Conservation (phyloP, 2,113 vertebrate species). For the Marmota monax region DNA sequence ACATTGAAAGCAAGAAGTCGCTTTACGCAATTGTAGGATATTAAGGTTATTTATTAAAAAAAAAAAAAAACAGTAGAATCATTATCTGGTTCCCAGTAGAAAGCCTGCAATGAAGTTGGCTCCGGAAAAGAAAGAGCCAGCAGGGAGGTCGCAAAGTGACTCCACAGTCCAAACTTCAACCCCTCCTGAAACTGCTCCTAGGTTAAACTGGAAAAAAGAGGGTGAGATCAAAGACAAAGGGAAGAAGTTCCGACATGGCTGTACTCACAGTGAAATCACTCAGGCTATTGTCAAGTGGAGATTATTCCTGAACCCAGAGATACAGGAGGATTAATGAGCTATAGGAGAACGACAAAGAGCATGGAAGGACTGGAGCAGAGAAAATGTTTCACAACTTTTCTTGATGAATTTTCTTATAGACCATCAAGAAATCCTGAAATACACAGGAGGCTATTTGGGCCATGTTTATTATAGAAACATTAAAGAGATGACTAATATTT, state of each 20-base stretch:
- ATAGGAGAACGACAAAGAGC: not conserved
- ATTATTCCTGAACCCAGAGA: slow-evolving; percentile 58
- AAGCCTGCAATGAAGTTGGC: not conserved
- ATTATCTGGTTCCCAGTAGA: not conserved
- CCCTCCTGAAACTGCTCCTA: slow-evolving; percentile 23
- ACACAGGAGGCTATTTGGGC: not conserved
- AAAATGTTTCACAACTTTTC: slow-evolving; percentile 39
- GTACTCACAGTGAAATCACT: slow-evolving; percentile 49
- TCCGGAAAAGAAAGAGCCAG: not conserved
- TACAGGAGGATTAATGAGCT: slow-evolving; percentile 15
- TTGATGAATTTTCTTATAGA: not conserved
- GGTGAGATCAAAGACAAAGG: not conserved
- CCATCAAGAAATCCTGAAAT: slow-evolving; percentile 12
- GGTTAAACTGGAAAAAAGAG: slow-evolving; percentile 40
- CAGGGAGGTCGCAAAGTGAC: not conserved
- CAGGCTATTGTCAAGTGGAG: slow-evolving; percentile 11
- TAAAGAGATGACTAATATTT: not conserved
- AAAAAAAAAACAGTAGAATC: not conserved
- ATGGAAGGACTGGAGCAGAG: not conserved
- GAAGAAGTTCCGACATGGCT: not conserved
- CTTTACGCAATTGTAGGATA: not conserved
- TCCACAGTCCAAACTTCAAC: not conserved
- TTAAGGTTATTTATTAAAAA: not conserved
- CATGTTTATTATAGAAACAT: not conserved
- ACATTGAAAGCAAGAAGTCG: not conserved